Evolutionary conservation across 2,797 vertebrate species (phyloP).

Genomic region (Muscicapa striata): DNA sequence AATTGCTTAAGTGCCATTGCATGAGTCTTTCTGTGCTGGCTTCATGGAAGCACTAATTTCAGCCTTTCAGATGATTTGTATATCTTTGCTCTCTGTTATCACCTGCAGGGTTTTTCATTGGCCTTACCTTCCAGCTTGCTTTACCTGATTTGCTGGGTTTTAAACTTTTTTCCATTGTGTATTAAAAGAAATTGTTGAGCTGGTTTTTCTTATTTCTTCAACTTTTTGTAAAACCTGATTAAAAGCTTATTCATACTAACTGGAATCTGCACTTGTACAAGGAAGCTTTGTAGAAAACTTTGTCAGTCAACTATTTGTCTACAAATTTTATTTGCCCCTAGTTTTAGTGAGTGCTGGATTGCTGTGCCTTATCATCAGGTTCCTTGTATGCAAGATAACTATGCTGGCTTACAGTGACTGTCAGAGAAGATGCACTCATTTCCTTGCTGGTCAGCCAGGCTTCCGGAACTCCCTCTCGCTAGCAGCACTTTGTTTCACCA

Average conservation of each 20-base stretch:
- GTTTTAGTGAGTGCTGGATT: background rate
- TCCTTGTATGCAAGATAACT: background rate
- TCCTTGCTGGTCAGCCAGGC: background rate
- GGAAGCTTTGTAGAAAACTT: background rate
- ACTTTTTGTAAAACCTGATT: background rate
- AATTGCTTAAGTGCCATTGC: background rate
- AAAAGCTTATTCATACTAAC: background rate
- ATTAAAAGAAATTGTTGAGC: background rate
- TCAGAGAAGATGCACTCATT: background rate
- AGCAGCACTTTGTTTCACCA: background rate
- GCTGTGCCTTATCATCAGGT: background rate
- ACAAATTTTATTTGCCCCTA: background rate
- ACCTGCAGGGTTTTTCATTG: background rate
- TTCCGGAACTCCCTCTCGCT: background rate
- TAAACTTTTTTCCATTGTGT: background rate
- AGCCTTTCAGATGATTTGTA: background rate
- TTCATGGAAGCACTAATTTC: background rate
- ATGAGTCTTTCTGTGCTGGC: background rate
- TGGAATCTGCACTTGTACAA: background rate
- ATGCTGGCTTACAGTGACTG: background rate
- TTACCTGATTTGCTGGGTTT: background rate
- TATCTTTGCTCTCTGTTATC: background rate
- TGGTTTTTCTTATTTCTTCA: background rate
- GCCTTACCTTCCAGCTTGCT: background rate
- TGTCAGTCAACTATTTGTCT: background rate